Conservation (phyloP, 1,140 invertebrate species). For the Vollenhovia emeryi region DNA sequence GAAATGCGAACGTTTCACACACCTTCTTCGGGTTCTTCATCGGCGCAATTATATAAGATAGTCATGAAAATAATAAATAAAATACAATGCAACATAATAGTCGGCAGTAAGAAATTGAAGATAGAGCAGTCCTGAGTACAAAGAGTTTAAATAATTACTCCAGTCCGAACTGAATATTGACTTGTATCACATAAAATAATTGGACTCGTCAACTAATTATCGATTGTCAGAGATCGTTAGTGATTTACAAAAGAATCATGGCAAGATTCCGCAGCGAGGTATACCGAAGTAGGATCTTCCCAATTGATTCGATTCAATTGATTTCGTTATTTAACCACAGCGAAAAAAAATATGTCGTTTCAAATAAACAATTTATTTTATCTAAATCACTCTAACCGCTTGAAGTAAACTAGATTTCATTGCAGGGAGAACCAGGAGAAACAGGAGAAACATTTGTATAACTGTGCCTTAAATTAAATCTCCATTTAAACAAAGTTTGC, state of each 20-base stretch:
- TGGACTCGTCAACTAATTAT: not conserved
- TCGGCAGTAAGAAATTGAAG: no score
- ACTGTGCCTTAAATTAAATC: not conserved
- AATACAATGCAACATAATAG: no score
- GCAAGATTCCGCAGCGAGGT: not conserved
- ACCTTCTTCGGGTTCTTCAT: no score
- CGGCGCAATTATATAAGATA: no score
- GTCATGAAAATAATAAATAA: no score
- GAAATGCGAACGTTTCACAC: no score
- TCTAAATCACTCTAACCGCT: not conserved
- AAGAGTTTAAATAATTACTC: slow-evolving; percentile 4
- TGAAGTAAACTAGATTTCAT: no score
- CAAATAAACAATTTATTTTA: not conserved
- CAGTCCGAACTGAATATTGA: not conserved
- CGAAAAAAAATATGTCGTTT: not conserved
- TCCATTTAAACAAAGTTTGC: not conserved
- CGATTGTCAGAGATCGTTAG: not conserved
- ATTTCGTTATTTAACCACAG: not conserved
- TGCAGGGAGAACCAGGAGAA: no score
- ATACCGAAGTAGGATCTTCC: not conserved
- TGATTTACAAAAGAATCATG: not conserved
- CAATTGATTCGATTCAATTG: not conserved
- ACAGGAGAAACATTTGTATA: not conserved
- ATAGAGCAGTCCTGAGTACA: no score
- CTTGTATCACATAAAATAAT: not conserved